Percentiles rank a stretch among this genome's conserved stretches.
Conservation (phyloP, 2,888 invertebrate genomes). For the Pristionchus exspectatus region DNA sequence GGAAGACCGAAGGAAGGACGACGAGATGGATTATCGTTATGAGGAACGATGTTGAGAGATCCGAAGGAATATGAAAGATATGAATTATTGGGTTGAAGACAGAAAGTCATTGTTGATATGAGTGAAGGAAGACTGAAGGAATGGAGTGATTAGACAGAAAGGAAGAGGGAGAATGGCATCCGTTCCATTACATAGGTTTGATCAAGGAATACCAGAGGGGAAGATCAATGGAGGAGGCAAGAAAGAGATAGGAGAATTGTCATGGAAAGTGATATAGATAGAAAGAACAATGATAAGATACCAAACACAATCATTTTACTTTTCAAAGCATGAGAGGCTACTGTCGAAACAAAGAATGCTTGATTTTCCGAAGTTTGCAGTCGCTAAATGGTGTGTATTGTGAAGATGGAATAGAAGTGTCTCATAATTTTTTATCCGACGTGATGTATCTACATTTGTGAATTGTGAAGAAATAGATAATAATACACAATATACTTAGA, state of each 20-base stretch:
- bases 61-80: neutral
- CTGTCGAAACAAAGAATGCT: too few relatives aligned
- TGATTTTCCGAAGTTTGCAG: too few relatives aligned
- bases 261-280: neutral
- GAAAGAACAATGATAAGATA: neutral
- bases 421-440: neutral
- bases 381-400: too few relatives aligned
- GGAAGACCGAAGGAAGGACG: neutral
- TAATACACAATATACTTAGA: conserved; percentile 36
- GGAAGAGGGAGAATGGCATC: neutral
- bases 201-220: neutral
- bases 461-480: neutral
- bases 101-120: neutral
- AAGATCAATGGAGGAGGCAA: neutral
- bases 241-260: neutral
- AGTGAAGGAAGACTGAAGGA: neutral
- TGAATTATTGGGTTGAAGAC: neutral
- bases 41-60: neutral
- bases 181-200: neutral
- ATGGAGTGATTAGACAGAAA: neutral
- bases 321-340: neutral
- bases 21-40: neutral
- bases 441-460: neutral
- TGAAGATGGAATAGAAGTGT: neutral
- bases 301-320: neutral